Base-by-base conservation (phyloP, 2,797 vertebrate genomes). In the Nothura maculosa region DNA sequence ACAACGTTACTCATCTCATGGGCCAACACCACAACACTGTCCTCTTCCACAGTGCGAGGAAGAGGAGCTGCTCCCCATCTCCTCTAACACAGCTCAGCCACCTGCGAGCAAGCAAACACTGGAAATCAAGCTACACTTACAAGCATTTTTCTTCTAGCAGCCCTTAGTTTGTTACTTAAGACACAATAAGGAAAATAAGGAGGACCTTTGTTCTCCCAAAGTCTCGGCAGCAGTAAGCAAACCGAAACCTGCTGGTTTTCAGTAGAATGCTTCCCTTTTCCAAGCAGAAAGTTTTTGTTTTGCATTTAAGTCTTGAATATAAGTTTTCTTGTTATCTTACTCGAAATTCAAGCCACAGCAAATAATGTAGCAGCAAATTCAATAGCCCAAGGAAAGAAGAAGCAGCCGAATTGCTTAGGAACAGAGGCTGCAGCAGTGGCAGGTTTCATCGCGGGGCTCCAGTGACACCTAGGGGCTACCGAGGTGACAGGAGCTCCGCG, bases 401-500 rank as follows among this genome's bases (percentile, higher is more conserved):
- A 52, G 48, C 7, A 52, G 4, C 10, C 30, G 21, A 77, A 58
- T 0, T 27, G 72, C 48, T 18, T 10, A n/a, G 57, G 36, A 24
- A 30, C 1, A 30, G 25, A 5, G 24, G 18, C n/a, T 55, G 25
- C 47, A 78, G 47, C 67, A 30, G 10, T 17, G 43, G 17, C 58
- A 52, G 5, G 22, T 42, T 24, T 1, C 69, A 75, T 42, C 36
- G 14, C 57, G 69, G 67, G 87, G 32, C 89, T 85, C 30, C 68
- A 95, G 92, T 93, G 96, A 96, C 90, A 87, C 82, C 94, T 96
- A 94, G 75, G 94, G 97, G 92, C 67, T 81, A 58, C 34, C 4
- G 78, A 50, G 42, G 17, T 15, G 87, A 67, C 38, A 78, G 18
- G 55, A 82, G 30, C 4, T 11, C 28, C 18, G 81, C 45, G 47